Evolutionary conservation across 2,797 vertebrate species (phyloP).

Genomic region (Syngnathus rostellatus): DNA sequence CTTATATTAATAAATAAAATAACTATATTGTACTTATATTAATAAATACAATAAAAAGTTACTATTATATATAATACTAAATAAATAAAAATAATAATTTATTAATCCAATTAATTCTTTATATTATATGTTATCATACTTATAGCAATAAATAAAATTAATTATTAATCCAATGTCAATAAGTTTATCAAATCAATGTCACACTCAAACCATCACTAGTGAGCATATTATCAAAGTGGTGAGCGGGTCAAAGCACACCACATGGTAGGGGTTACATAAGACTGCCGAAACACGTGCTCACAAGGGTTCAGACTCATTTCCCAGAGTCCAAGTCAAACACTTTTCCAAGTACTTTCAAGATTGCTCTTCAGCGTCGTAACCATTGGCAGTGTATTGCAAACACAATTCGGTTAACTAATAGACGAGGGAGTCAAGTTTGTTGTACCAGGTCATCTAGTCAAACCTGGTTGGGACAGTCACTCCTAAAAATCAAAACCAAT

Average conservation of each 20-base stretch:
- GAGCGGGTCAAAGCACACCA: conserved; percentile 44
- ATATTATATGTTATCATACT: no score
- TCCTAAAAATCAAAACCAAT: neutral
- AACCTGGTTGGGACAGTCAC: neutral
- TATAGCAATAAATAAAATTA: no score
- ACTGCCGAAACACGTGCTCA: conserved; percentile 40
- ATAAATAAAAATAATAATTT: no score
- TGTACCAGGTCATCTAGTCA: neutral
- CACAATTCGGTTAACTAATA: neutral
- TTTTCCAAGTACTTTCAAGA: neutral
- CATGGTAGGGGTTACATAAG: conserved; percentile 49
- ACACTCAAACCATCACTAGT: neutral
- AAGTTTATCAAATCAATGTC: neutral
- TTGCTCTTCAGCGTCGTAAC: neutral
- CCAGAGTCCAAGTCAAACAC: neutral
- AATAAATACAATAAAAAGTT: no score
- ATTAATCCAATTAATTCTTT: no score
- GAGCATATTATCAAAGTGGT: conserved; percentile 25
- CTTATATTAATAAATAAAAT: no score
- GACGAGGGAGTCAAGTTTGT: neutral
- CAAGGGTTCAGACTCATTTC: conserved; percentile 1
- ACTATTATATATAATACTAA: no score
- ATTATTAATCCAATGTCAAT: neutral
- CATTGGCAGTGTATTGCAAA: neutral
- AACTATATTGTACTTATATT: no score